phyloP scores from a whole-genome alignment of 2,113 vertebrate genomes.

The Verasper variegatus region DNA sequence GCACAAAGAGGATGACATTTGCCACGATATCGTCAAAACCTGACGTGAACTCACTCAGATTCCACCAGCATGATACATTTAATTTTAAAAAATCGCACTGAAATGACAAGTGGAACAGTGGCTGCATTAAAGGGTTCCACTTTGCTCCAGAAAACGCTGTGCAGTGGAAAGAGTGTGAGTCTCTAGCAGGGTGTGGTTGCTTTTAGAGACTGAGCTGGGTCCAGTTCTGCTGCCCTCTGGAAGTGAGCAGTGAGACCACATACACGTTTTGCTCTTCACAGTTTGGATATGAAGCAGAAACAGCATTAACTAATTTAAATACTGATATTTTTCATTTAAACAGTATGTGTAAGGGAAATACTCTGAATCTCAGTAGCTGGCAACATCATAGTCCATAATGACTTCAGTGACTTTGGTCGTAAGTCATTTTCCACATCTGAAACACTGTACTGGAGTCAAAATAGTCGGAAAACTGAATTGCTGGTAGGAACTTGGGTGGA shows the following conservation, averaged over 20 bases:
- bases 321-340: not conserved
- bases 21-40: not conserved
- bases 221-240: constrained; percentile 28
- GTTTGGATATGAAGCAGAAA: constrained; percentile 10
- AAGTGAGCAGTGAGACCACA: constrained; percentile 14
- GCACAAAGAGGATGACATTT: not conserved
- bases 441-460: not conserved
- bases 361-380: not conserved
- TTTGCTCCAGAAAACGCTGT: constrained; percentile 23
- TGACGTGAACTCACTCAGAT: not conserved
- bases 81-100: not conserved
- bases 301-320: not conserved
- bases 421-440: constrained; percentile 2
- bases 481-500: not conserved
- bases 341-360: not conserved
- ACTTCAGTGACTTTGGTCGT: not conserved
- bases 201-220: constrained; percentile 34
- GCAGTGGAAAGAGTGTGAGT: constrained; percentile 68
- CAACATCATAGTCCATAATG: not conserved
- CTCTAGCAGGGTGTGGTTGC: constrained; percentile 67
- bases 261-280: not conserved
- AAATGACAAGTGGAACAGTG: constrained; percentile 26
- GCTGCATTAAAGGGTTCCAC: constrained; percentile 7
- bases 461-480: not conserved
- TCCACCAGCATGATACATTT: not conserved